phyloP scores from a whole-genome alignment of 2,113 vertebrate genomes.

The Periophthalmodon schlosseri region DNA sequence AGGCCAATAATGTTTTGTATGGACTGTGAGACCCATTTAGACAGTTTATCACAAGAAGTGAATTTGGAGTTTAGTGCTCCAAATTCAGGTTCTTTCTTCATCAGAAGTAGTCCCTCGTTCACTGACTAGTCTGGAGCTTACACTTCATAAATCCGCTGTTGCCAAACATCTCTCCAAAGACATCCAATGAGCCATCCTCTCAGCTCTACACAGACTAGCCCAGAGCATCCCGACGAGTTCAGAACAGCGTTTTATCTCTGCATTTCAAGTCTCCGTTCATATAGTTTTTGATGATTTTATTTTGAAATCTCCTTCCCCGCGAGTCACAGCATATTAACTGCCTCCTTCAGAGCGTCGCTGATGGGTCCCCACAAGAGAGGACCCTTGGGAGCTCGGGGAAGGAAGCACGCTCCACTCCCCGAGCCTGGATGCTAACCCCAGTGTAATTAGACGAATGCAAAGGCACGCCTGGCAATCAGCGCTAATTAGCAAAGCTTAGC shows the following conservation, averaged over 20 bases:
- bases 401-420: conserved; percentile 16
- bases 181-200: neutral
- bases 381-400: conserved; percentile 1
- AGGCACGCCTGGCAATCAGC: conserved; percentile 22
- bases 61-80: too few species aligned
- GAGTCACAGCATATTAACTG: neutral
- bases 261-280: neutral
- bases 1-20: too few species aligned
- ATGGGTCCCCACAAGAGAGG: neutral
- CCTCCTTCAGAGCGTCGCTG: conserved; percentile 1
- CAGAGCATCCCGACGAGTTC: conserved; percentile 22
- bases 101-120: neutral
- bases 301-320: neutral
- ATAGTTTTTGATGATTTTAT: conserved; percentile 21
- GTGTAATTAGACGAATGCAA: conserved; percentile 34
- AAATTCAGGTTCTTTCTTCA: neutral
- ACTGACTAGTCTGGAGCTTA: neutral
- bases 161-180: neutral
- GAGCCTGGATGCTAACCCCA: conserved; percentile 22
- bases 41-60: too few species aligned
- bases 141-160: neutral
- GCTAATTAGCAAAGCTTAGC: conserved; percentile 54
- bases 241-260: conserved; percentile 7
- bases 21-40: too few species aligned
- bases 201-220: neutral